Conservation (phyloP, 2,113 vertebrate genomes). For the Lamprologus callipterus region DNA sequence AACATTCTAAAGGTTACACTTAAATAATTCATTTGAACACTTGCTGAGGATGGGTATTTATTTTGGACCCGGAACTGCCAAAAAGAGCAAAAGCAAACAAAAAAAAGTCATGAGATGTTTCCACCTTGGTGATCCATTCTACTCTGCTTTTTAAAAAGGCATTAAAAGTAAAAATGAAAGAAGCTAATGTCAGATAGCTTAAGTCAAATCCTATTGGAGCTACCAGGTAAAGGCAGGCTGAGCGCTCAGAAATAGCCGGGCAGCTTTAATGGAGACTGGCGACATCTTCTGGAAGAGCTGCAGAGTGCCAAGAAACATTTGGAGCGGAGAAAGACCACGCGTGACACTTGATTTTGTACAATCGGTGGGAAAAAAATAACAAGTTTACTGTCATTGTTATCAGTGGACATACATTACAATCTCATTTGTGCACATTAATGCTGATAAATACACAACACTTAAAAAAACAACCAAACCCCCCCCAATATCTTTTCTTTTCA, state of each 20-base stretch:
- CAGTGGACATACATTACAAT: not conserved
- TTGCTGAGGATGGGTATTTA: not conserved
- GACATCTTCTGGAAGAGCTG: slow-evolving; percentile 27
- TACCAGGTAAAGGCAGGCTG: not conserved
- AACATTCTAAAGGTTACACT: not conserved
- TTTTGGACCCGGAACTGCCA: not conserved
- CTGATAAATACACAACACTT: slow-evolving; percentile 4
- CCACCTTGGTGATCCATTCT: not conserved
- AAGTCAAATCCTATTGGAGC: not conserved
- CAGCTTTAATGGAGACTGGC: not conserved
- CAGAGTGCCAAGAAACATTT: not conserved
- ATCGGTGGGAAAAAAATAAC: not conserved
- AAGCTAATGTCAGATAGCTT: not conserved
- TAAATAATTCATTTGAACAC: not conserved
- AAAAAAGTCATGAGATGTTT: not conserved
- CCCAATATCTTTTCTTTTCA: not conserved
- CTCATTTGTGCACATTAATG: not conserved
- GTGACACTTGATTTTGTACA: not conserved
- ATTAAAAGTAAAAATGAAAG: not conserved
- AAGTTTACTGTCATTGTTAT: slow-evolving; percentile 11
- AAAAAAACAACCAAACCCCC: not conserved
- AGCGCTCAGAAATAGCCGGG: not conserved
- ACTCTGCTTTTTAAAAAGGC: not conserved
- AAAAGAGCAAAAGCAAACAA: not conserved
- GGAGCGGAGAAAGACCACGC: not conserved